phyloP scores from a whole-genome alignment of 2,888 invertebrate genomes.

The Rhamnusium bicolor region DNA sequence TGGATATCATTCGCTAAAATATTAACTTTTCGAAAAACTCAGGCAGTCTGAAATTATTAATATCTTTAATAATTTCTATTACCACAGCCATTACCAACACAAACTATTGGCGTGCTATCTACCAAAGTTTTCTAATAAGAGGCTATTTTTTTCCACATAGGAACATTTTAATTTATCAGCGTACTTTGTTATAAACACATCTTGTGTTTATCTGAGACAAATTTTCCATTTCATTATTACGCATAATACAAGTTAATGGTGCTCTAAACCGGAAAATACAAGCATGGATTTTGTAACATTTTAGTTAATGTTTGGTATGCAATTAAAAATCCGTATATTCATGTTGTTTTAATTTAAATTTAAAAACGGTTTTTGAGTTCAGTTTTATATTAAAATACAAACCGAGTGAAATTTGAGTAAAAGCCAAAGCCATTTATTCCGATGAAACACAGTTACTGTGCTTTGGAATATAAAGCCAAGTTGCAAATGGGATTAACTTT shows the following conservation, averaged over 20 bases:
- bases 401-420: not conserved
- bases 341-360: not conserved
- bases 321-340: not conserved
- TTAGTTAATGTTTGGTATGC: not conserved
- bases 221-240: no score
- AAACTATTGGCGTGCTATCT: not conserved
- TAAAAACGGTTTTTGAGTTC: not conserved
- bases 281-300: not conserved
- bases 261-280: not conserved
- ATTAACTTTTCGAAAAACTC: no score
- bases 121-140: not conserved
- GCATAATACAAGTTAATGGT: not conserved
- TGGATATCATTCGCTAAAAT: no score
- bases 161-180: not conserved
- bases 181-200: not conserved
- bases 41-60: no score
- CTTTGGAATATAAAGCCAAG: not conserved
- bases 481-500: constrained; percentile 7
- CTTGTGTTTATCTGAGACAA: not conserved
- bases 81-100: not conserved
- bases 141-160: not conserved
- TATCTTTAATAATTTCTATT: not conserved
- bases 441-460: constrained; percentile 1
- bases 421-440: not conserved
- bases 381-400: not conserved